These are phyloP conservation scores for Bilobella aurantiaca DNA, from an alignment of 1,140 invertebrate species.

Conservation along the genomic window DNA sequence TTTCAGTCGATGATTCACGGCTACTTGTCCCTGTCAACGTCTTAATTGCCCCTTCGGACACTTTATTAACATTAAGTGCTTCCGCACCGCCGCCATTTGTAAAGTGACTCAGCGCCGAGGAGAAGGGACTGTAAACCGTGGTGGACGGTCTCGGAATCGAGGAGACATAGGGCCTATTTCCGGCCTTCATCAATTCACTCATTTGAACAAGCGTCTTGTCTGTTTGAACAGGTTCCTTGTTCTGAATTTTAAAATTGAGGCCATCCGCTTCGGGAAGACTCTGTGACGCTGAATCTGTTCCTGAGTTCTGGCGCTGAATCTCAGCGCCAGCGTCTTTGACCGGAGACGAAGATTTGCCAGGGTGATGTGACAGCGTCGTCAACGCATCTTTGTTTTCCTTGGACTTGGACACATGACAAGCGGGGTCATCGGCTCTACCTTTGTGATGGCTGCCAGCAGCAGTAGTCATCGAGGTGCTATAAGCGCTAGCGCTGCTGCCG, in stretches of 20 bases:
- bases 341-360: neutral
- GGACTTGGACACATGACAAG: neutral
- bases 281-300: conserved; percentile 9
- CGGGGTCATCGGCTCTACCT: neutral
- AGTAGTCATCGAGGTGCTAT: neutral
- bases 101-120: conserved; percentile 18
- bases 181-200: neutral
- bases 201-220: neutral
- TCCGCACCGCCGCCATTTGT: neutral
- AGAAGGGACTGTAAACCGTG: conserved; percentile 25
- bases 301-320: conserved; percentile 24
- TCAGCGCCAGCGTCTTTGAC: neutral
- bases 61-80: neutral
- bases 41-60: neutral
- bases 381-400: neutral
- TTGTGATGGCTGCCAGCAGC: neutral
- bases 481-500: neutral
- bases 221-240: too few species aligned
- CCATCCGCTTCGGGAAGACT: too few species aligned
- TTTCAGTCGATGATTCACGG: neutral
- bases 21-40: neutral
- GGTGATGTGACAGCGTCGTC: neutral
- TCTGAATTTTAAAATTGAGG: too few species aligned
- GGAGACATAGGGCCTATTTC: conserved; percentile 10
- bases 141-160: conserved; percentile 28